Evolutionary conservation across 2,888 invertebrate species (phyloP), one percentile per base, ranked within the genome.

Genomic region (Ormyrus labotus): DNA sequence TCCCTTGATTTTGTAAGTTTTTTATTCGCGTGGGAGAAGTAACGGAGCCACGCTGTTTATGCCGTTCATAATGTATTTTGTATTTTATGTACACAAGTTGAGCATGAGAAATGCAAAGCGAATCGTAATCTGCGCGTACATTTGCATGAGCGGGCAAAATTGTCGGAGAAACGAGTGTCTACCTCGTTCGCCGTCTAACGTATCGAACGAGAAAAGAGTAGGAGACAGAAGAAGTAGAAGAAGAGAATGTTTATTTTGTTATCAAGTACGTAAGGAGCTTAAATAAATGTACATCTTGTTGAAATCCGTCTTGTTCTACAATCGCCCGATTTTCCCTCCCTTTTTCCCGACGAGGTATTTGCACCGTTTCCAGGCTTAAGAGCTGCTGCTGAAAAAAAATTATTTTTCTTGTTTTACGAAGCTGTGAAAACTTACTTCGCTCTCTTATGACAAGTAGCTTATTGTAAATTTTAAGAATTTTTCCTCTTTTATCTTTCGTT

Each of bases 271-370:
- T 79, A 72, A 76, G 61, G 61, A 80, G 65, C 82, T 82, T 70
- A 80, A 77, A 73, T 73, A 82, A 80, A 82, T 80, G 53, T 72
- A 82, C 72, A 75, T 82, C 72, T 82, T 82, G 76, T 82, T 76
- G 68, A 73, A 69, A 80, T 50, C 53, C 10, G 68, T 76, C 65
- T 75, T 63, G 10, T 75, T 13, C 1, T 64, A 19, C 50, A 67
- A 68, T 73, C 50, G 69, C 55, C 7, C 48, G 51, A 60, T 47
- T 13, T 69, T 13, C 13, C 50, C 13, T 45, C 3, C 19, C 48
- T 5, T 51, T 48, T 19, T 51, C 79, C 63, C 9, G 11, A 34
- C 53, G 7, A 2, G 13, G 8, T 55, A 8, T 8, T 19, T 57
- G 11, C 55, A n/a, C 11, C 69, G 53, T 9, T 64, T 55, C 45